These are phyloP conservation scores for Cremastinae sp. DNA, from an alignment of 2,888 invertebrate genomes.

Conservation along the genomic window DNA sequence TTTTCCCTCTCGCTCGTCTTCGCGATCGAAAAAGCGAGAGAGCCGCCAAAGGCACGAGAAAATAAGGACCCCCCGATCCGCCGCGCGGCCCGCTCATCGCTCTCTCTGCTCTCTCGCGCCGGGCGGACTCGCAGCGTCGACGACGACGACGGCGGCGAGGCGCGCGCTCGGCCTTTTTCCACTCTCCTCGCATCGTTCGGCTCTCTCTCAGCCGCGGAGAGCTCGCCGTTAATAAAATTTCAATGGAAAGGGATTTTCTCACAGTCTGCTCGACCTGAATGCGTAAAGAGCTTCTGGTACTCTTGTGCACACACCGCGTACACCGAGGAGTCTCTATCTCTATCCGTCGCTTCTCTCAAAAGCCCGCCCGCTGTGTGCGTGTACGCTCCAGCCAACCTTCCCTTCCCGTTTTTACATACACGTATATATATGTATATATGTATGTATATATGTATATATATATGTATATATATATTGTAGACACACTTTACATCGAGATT, in stretches of 20 bases:
- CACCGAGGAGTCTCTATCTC: constrained; percentile 11
- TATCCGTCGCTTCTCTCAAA: constrained; percentile 34
- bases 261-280: constrained; percentile 68
- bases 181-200: constrained; percentile 62
- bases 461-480: too few species aligned
- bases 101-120: too few species aligned
- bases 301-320: constrained; percentile 36
- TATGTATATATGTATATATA: too few species aligned
- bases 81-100: too few species aligned
- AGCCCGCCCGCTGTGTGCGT: constrained; percentile 54
- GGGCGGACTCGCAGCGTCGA: too few species aligned
- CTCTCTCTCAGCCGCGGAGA: too few species aligned
- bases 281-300: constrained; percentile 38
- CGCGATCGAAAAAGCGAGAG: constrained; percentile 19
- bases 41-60: constrained; percentile 75
- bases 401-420: constrained; percentile 66
- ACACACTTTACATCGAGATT: too few species aligned
- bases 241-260: constrained; percentile 78
- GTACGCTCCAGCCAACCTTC: constrained; percentile 65
- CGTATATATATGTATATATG: not conserved
- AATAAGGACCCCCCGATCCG: too few species aligned
- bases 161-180: constrained; percentile 67
- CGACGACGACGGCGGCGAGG: constrained; percentile 34
- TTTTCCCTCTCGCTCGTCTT: not conserved
- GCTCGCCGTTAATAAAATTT: constrained; percentile 73